Evolutionary conservation across 2,113 vertebrate genomes (phyloP), one percentile per base, ranked within the genome.

Genomic region (Panurus biarmicus): DNA sequence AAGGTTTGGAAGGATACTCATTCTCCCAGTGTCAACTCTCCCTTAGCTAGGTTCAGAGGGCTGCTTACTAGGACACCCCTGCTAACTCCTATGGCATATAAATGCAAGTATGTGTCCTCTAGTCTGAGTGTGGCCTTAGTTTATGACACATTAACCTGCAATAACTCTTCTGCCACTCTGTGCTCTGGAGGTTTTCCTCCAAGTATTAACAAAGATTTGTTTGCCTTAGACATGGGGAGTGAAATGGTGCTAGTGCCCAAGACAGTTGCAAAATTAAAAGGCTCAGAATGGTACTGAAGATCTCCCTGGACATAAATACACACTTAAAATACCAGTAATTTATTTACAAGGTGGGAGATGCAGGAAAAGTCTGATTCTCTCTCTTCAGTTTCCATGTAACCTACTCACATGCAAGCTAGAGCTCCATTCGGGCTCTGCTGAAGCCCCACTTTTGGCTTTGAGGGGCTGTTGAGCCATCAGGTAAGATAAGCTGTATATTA

Each of bases 361-460:
- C 31, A 25, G 0, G 0, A 66, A 70, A 77, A 38, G 14, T 47
- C 61, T 11, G 4, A 36, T 66, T 66, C 29, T 78, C 21, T 25
- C 23, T 61, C 26, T 56, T 25, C 24, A 64, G 16, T 48, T 48
- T 44, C 44, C 13, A 10, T 16, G 50, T 45, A 54, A 67, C 28
- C 12, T 69, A 26, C 17, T 75, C 62, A 61, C 28, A 36, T 11
- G 3, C 29, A 70, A 81, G 50, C 20, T 19, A 48, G 56, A 82
- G 71, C 40, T 56, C 4, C 7, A 25, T n/a, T 69, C 0, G 2
- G 57, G 35, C 69, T 42, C 35, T 40, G 29, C 62, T 90, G 73
- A 89, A n/a, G n/a, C n/a, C n/a, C n/a, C n/a, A 90, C 84, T 74
- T 90, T 35, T 38, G 73, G 53, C 61, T 78, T 17, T 62, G 38